These are phyloP conservation scores for Chiropotes sagulatus DNA, from an alignment of 2,797 vertebrate genomes.

Conservation along the genomic window DNA sequence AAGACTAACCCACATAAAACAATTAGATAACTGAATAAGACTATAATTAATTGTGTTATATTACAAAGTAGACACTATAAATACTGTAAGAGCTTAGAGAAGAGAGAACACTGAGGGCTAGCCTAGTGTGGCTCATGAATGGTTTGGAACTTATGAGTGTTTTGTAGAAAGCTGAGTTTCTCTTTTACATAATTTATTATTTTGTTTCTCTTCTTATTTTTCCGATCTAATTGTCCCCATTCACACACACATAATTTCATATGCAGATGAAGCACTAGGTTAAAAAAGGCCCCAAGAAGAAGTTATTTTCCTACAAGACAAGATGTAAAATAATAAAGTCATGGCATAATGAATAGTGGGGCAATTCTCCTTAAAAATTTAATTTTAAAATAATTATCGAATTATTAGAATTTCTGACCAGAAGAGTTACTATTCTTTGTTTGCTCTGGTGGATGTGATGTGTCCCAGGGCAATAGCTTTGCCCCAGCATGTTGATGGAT, in stretches of 20 bases:
- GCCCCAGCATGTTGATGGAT: accelerated
- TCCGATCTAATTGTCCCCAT: not conserved
- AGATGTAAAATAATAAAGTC: not conserved
- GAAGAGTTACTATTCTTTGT: not conserved
- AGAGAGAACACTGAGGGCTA: not conserved
- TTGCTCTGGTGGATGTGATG: not conserved
- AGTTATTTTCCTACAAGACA: not conserved
- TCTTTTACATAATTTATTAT: constrained; percentile 23
- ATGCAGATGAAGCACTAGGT: constrained; percentile 26
- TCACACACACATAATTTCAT: not conserved
- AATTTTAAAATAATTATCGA: constrained; percentile 15
- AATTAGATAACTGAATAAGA: not conserved
- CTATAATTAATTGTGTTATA: constrained; percentile 33
- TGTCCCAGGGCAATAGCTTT: not conserved
- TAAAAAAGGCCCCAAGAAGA: not conserved
- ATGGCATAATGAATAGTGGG: not conserved
- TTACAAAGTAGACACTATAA: not conserved
- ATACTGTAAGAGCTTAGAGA: not conserved
- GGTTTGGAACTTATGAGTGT: constrained; percentile 11
- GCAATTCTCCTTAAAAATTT: not conserved
- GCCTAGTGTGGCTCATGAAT: not conserved
- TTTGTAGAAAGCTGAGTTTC: constrained; percentile 10
- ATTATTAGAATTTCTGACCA: not conserved
- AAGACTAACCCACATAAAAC: constrained; percentile 30
- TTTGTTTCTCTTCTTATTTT: constrained; percentile 23